Evolutionary conservation across 2,888 invertebrate species (phyloP).

Genomic region (Habroteleia sp.): DNA sequence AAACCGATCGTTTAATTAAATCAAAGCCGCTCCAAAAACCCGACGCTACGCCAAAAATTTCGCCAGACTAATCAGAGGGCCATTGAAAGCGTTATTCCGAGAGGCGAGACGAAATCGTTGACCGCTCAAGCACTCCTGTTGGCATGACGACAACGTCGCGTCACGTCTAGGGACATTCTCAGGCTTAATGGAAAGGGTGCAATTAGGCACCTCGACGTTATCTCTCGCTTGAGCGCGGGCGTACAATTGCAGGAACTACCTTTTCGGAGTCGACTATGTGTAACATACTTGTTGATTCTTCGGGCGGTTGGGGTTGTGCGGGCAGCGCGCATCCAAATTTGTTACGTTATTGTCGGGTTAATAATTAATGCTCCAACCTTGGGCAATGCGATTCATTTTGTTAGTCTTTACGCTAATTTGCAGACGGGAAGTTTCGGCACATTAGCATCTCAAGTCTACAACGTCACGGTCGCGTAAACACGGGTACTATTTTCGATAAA

Average conservation of each 20-base stretch:
- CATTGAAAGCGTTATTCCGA: conserved; percentile 27
- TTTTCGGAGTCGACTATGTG: conserved; percentile 29
- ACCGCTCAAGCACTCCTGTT: conserved; percentile 48
- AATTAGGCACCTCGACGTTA: conserved; percentile 40
- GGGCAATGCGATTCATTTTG: neutral
- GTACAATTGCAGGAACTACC: conserved; percentile 4
- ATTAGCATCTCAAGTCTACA: too few species aligned
- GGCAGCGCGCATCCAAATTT: conserved; percentile 20
- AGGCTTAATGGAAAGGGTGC: conserved; percentile 33
- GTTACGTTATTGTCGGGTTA: conserved; percentile 13
- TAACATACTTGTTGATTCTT: conserved; percentile 52
- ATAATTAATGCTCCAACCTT: conserved; percentile 13
- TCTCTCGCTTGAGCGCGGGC: conserved; percentile 19
- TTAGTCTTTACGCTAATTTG: too few species aligned
- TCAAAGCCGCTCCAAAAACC: conserved; percentile 13
- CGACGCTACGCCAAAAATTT: conserved; percentile 27
- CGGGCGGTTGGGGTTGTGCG: neutral
- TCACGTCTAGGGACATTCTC: conserved; percentile 41
- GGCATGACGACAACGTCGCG: conserved; percentile 44
- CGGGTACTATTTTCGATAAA: too few species aligned
- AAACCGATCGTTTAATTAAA: conserved; percentile 24
- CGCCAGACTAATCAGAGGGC: conserved; percentile 38
- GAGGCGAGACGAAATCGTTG: conserved; percentile 49
- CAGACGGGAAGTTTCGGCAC: too few species aligned
- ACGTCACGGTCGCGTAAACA: neutral